Evolutionary conservation across 1,140 invertebrate species (phyloP), one percentile per base, ranked within the genome.

Genomic region (Trigoniulus corallinus): DNA sequence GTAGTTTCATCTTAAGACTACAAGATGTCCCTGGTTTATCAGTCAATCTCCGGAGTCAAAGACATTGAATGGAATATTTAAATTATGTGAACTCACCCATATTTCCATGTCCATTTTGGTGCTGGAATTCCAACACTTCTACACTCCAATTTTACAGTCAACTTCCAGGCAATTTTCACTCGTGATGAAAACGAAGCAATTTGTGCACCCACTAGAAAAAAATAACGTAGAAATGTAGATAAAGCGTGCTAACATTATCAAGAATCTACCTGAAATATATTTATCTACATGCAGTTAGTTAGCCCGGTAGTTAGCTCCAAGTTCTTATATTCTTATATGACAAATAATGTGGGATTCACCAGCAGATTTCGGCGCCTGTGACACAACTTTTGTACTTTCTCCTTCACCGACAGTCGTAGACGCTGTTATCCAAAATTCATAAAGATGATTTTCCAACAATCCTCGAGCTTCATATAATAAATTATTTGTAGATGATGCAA

Each of bases 171-270:
- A 18, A 73, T 69, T 37, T 67, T 62, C 18, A 76, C 55, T 1
- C 62, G 63, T 53, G 70, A 64, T 24, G 75, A 74, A 55, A 77
- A 78, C n/a, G 75, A 77, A 48, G 76, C 70, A 47, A 78, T 75
- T 12, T 72, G 71, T 22, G 75, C 75, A 55, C 76, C 74, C 56
- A 76, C 76, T 78, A 59, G 20, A 10, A 10, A 45, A n/a, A n/a
- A n/a, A n/a, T n/a, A n/a, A n/a, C n/a, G n/a, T n/a, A n/a, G n/a
- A n/a, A n/a, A n/a, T n/a, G n/a, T n/a, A n/a, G n/a, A n/a, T n/a
- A n/a, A n/a, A n/a, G n/a, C n/a, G n/a, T n/a, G n/a, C n/a, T n/a
- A n/a, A n/a, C n/a, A n/a, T n/a, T n/a, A n/a, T n/a, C n/a, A n/a
- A n/a, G n/a, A n/a, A n/a, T n/a, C n/a, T n/a, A n/a, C n/a, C n/a